Evolutionary conservation across 2,797 vertebrate genomes (phyloP), one percentile per base, ranked within the genome.

Genomic region (Streptopelia turtur): DNA sequence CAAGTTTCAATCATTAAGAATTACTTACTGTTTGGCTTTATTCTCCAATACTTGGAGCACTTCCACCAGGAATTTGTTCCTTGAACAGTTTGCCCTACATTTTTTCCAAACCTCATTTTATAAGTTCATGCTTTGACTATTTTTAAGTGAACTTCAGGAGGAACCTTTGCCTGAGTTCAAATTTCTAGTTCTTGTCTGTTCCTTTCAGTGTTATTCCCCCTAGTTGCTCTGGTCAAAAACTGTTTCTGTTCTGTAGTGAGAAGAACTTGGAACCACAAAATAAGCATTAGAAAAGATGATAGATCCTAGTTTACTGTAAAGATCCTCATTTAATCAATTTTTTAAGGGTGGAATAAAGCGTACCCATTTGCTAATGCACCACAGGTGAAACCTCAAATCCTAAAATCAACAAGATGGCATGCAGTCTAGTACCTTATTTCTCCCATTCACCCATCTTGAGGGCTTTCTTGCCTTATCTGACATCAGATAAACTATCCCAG

Each of bases 341-440:
- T 53, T 82, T 3, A 55, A 71, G 61, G 0, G 0, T 80, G 49
- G 33, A 76, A 56, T 52, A 83, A 49, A 9, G 13, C 0, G 0
- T 39, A 56, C 6, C 43, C 65, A 25, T 43, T 78, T 83, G 59
- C 35, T 33, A 77, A 60, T 23, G 31, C 27, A 55, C 41, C 23
- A 18, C 17, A 91, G 37, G 11, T 56, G 41, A 93, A 93, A 75
- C 13, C 33, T 60, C 11, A 76, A 69, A 87, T 25, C 31, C 41
- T 74, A 23, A 61, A 61, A 83, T 49, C 47, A 66, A 33, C 4
- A 2, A 53, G 33, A 37, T 5, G 10, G 35, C 69, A 72, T 3
- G 2, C 23, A 87, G 33, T 5, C 56, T 49, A 43, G 10, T 17
- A 77, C 16, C 21, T 39, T 5, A 22, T 25, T 59, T 64, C 37